Evolutionary conservation across 1,140 invertebrate species (phyloP).

Genomic region (Reticulitermes speratus): DNA sequence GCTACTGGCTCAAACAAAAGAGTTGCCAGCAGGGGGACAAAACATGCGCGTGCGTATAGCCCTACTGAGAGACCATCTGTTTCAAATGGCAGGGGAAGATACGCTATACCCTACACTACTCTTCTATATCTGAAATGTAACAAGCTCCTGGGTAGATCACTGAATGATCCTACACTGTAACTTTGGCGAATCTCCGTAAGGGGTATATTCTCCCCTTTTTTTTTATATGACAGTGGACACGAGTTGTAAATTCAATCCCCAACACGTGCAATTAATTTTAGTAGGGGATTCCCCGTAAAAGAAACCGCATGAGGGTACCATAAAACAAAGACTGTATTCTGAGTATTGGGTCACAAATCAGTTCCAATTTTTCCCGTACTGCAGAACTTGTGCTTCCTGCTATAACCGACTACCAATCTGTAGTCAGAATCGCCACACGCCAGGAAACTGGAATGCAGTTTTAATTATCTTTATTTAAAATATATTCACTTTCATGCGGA

Average conservation of each 20-base stretch:
- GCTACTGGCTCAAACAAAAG: conserved; percentile 12
- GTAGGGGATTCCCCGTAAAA: background rate
- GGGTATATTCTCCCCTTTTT: too few species aligned
- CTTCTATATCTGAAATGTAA: too few species aligned
- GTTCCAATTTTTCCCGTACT: too few species aligned
- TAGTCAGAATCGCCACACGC: too few species aligned
- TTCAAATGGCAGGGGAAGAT: background rate
- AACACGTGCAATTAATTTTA: background rate
- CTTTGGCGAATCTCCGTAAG: background rate
- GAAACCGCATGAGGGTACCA: background rate
- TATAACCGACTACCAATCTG: too few species aligned
- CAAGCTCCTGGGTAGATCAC: background rate
- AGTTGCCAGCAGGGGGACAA: background rate
- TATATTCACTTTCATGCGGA: too few species aligned
- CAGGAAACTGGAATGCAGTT: too few species aligned
- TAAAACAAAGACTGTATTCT: background rate
- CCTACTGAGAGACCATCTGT: background rate
- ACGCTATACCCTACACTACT: background rate
- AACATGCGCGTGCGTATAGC: background rate
- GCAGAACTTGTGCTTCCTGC: too few species aligned
- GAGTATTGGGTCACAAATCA: too few species aligned
- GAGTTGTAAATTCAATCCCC: conserved; percentile 10
- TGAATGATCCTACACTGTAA: background rate
- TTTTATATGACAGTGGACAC: background rate
- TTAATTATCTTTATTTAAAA: too few species aligned